phyloP scores from a whole-genome alignment of 2,888 invertebrate genomes.

The Altica lythri region DNA sequence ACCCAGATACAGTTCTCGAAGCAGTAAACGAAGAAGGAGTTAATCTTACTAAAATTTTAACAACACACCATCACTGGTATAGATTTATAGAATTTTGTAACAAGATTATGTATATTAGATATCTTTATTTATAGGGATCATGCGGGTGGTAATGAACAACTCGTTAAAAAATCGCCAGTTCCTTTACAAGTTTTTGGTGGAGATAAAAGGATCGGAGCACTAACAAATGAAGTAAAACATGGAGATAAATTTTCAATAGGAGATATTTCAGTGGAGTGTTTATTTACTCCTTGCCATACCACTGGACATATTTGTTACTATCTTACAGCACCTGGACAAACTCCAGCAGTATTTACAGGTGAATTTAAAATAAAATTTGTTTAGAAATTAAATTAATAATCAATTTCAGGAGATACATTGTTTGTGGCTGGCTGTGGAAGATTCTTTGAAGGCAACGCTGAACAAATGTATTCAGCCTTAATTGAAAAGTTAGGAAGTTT shows the following conservation, averaged over 20 bases:
- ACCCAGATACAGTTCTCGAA: constrained; percentile 75
- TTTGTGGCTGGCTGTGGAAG: constrained; percentile 95
- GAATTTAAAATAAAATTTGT: not conserved
- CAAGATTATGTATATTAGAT: not conserved
- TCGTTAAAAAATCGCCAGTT: constrained; percentile 65
- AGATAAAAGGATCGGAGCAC: constrained; percentile 78
- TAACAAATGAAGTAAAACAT: constrained; percentile 77
- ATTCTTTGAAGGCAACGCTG: constrained; percentile 96
- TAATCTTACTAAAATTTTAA: constrained; percentile 81
- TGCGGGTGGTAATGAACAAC: constrained; percentile 88
- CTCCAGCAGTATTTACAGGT: constrained; percentile 82
- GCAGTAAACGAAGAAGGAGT: constrained; percentile 74
- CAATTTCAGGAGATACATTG: constrained; percentile 84
- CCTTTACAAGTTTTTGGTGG: constrained; percentile 74
- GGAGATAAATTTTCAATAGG: constrained; percentile 77
- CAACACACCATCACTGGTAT: constrained; percentile 97
- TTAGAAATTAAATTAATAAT: not conserved
- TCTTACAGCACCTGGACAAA: constrained; percentile 64
- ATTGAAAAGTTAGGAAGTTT: constrained; percentile 77
- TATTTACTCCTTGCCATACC: constrained; percentile 97
- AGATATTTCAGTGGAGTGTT: constrained; percentile 74
- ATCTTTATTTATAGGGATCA: constrained; percentile 72
- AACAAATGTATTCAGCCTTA: constrained; percentile 91
- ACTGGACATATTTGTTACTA: constrained; percentile 94
- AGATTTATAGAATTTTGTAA: not conserved